A percentile compares a stretch with the other conserved stretches of the same genome.
Evolutionary conservation across 1,140 invertebrate genomes (phyloP).

Genomic region (Ostrea denselamellosa): DNA sequence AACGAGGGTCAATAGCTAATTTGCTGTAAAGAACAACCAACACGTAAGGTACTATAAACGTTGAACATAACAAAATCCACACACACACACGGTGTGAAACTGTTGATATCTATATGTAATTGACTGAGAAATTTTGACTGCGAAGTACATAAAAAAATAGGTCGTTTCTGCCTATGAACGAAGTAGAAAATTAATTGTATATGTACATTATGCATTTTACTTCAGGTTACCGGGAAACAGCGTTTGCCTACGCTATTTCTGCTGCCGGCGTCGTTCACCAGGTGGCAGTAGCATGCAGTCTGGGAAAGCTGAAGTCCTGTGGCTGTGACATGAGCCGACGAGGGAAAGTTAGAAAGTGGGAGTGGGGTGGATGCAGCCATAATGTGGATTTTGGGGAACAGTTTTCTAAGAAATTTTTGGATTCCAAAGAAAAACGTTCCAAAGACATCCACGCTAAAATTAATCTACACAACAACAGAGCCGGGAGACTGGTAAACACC

Average conservation of each 20-base stretch:
- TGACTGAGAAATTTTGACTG: background rate
- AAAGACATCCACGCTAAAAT: conserved; percentile 86
- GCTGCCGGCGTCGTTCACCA: conserved; percentile 91
- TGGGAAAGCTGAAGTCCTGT: conserved; percentile 90
- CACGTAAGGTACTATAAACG: background rate
- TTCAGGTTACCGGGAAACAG: conserved; percentile 82
- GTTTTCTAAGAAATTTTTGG: conserved; percentile 94
- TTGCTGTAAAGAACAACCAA: background rate
- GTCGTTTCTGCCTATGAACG: background rate
- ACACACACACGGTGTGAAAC: background rate
- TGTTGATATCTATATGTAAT: background rate
- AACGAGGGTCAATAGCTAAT: background rate
- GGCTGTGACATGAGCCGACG: conserved; percentile 85
- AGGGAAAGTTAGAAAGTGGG: conserved; percentile 87
- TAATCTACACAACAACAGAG: conserved; percentile 85
- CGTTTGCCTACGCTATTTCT: conserved; percentile 83
- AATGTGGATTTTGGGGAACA: conserved; percentile 97
- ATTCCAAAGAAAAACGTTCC: conserved; percentile 86
- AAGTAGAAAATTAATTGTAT: background rate
- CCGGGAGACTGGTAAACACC: conserved; percentile 81
- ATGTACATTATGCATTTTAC: background rate
- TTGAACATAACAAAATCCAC: background rate
- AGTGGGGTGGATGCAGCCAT: conserved; percentile 97
- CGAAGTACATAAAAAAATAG: too few species aligned
- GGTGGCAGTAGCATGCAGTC: conserved; percentile 91